Conservation (phyloP, 2,888 invertebrate genomes). For the Drosophila monieri region DNA sequence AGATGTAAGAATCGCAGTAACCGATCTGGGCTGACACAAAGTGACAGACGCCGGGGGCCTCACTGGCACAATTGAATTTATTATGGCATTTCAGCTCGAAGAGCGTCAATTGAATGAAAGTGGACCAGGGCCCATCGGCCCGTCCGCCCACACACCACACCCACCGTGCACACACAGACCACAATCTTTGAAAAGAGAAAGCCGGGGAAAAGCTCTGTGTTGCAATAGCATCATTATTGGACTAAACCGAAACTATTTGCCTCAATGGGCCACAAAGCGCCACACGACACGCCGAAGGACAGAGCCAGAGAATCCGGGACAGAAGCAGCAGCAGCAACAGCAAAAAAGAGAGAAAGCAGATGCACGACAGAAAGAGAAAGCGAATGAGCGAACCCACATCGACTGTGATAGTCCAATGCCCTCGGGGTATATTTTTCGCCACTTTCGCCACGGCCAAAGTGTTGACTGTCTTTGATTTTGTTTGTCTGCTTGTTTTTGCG, state of each 20-base stretch:
- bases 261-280: slow-evolving; percentile 70
- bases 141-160: slow-evolving; percentile 22
- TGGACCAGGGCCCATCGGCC: slow-evolving; percentile 56
- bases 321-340: slow-evolving; percentile 10
- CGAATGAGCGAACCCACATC: slow-evolving; percentile 26
- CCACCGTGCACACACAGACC: slow-evolving; percentile 8
- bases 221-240: slow-evolving; percentile 76
- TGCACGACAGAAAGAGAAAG: slow-evolving; percentile 10
- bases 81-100: slow-evolving; percentile 77
- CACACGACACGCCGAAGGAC: slow-evolving; percentile 34
- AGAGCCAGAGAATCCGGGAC: slow-evolving; percentile 1
- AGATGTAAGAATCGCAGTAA: slow-evolving; percentile 37
- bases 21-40: slow-evolving; percentile 60
- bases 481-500: slow-evolving; percentile 50
- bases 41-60: slow-evolving; percentile 58
- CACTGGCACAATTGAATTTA: slow-evolving; percentile 76
- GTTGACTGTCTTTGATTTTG: slow-evolving; percentile 75
- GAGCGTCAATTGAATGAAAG: slow-evolving; percentile 78
- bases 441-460: slow-evolving; percentile 65
- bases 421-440: slow-evolving; percentile 73
- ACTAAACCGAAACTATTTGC: slow-evolving; percentile 76
- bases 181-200: slow-evolving; percentile 11
- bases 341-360: background rate
- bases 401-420: slow-evolving; percentile 58
- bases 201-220: slow-evolving; percentile 44